A percentile compares a stretch with the other conserved stretches of the same genome.
These are phyloP conservation scores for Globia sparganii DNA, from an alignment of 2,888 invertebrate genomes.

Conservation along the genomic window DNA sequence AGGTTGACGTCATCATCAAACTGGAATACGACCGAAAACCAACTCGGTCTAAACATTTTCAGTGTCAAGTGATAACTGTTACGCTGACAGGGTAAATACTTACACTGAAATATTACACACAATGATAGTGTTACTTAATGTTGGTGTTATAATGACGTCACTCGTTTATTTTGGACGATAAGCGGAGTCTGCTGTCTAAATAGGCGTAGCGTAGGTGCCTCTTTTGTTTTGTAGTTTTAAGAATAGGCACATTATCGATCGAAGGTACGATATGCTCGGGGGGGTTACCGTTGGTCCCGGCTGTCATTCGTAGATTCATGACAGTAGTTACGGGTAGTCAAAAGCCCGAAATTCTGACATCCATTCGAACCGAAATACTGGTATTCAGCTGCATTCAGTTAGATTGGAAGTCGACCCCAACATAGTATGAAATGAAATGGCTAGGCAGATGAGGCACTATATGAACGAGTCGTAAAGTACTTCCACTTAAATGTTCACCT, in stretches of 20 bases:
- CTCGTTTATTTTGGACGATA: slow-evolving; percentile 51
- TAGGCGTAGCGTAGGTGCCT: background rate
- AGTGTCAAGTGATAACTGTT: slow-evolving; percentile 38
- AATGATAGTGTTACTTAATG: slow-evolving; percentile 33
- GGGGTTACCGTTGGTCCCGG: background rate
- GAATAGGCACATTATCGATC: background rate
- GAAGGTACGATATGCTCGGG: background rate
- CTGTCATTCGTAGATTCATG: background rate
- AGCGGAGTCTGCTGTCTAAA: slow-evolving; percentile 25
- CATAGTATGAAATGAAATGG: background rate
- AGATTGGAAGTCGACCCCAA: background rate
- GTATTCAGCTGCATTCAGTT: background rate
- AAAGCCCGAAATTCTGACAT: background rate
- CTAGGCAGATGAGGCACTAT: background rate
- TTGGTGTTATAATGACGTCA: slow-evolving; percentile 48
- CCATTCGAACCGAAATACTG: background rate
- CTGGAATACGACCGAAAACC: slow-evolving; percentile 6
- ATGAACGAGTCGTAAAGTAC: background rate
- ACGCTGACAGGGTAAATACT: slow-evolving; percentile 44
- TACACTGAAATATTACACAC: slow-evolving; percentile 30
- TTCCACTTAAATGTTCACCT: background rate
- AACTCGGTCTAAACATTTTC: slow-evolving; percentile 18
- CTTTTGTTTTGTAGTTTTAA: slow-evolving; percentile 3
- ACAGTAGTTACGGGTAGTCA: background rate
- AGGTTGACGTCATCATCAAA: background rate